Percentiles rank a stretch among this genome's conserved stretches.
Evolutionary conservation across 2,888 invertebrate species (phyloP).

Genomic region (Nycteola revayana): DNA sequence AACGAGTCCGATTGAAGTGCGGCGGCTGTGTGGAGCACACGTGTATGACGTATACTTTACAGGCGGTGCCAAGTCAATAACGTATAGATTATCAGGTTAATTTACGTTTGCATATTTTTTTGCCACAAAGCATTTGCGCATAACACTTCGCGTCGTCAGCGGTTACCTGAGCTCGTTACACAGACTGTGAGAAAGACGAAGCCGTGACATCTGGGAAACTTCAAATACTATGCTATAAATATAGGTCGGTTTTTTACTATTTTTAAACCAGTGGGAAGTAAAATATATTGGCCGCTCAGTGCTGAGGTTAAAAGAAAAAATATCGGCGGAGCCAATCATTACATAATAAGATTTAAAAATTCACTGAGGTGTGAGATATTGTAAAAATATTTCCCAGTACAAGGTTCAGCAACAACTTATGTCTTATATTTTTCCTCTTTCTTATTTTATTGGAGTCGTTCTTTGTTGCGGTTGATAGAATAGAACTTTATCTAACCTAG

Average conservation of each 20-base stretch:
- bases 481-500: too few relatives aligned
- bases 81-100: conserved; percentile 50
- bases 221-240: conserved; percentile 51
- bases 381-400: too few relatives aligned
- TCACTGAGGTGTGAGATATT: background rate
- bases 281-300: conserved; percentile 45
- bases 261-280: conserved; percentile 58
- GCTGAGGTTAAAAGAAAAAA: conserved; percentile 36
- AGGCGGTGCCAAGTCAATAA: conserved; percentile 59
- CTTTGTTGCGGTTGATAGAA: too few relatives aligned
- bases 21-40: conserved; percentile 49
- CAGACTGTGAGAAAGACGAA: conserved; percentile 54
- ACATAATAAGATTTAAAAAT: conserved; percentile 2
- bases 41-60: conserved; percentile 56
- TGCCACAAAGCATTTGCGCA: conserved; percentile 17
- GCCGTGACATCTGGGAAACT: conserved; percentile 58
- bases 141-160: conserved; percentile 22
- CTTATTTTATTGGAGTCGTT: too few relatives aligned
- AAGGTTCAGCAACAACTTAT: too few relatives aligned
- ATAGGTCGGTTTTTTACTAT: conserved; percentile 53
- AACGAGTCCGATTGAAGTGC: conserved; percentile 54
- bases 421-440: too few relatives aligned
- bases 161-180: conserved; percentile 51
- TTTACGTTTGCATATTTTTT: conserved; percentile 32
- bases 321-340: conserved; percentile 14